These are phyloP conservation scores for Spea multiplicata DNA, from an alignment of 2,113 vertebrate genomes.

Conservation along the genomic window DNA sequence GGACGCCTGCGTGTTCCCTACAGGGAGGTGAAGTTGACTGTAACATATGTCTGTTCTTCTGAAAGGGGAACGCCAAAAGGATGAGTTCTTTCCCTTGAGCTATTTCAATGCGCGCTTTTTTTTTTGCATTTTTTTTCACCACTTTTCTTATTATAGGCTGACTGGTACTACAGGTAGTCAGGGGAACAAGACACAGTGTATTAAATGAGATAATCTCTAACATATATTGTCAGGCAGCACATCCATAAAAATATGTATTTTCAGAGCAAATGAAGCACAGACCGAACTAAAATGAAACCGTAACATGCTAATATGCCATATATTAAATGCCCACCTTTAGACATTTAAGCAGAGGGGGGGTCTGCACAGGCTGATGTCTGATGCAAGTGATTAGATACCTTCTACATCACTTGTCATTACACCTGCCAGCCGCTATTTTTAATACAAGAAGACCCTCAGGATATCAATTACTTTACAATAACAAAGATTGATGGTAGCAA, in stretches of 20 bases:
- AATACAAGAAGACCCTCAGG: conserved; percentile 41
- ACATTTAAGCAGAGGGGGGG: conserved; percentile 6
- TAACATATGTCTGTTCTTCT: conserved; percentile 44
- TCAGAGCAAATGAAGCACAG: conserved; percentile 35
- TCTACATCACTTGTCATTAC: conserved; percentile 34
- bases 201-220: conserved; percentile 45
- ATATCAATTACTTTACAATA: conserved; percentile 37
- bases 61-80: conserved; percentile 31
- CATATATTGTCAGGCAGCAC: conserved; percentile 38
- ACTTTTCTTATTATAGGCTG: conserved; percentile 47
- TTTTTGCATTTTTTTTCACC: conserved; percentile 31
- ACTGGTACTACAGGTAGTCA: conserved; percentile 46
- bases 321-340: conserved; percentile 44
- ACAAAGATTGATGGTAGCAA: conserved; percentile 21
- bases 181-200: conserved; percentile 42
- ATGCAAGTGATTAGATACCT: conserved; percentile 30
- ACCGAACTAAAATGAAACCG: conserved; percentile 33
- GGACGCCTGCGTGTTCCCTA: conserved; percentile 24
- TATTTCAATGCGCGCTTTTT: conserved; percentile 34
- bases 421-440: conserved; percentile 40
- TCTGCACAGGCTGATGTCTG: conserved; percentile 13
- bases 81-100: conserved; percentile 39
- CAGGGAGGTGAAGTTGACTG: conserved; percentile 31
- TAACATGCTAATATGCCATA: conserved; percentile 37
- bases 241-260: conserved; percentile 44